Base-by-base conservation (phyloP, 2,797 vertebrate genomes). In the Ateles fusciceps region DNA sequence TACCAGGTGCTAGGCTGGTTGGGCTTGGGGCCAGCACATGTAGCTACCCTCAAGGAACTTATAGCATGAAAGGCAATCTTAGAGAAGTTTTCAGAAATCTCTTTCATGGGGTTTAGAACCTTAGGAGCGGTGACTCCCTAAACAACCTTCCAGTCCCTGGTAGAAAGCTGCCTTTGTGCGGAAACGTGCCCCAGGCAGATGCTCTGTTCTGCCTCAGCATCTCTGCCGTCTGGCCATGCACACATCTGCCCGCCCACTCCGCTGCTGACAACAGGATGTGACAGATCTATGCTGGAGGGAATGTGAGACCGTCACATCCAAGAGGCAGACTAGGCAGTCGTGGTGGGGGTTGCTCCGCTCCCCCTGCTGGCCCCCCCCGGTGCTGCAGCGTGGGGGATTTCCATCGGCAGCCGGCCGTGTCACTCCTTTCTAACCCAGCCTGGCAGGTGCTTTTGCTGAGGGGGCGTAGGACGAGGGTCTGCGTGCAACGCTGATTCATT, bases 361-460 rank as follows among this genome's bases (percentile, higher is more conserved):
- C 5, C 39, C 61, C 50, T 1, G 0, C 1, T 3, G 15, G 17
- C 15, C 59, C 87, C 59, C 84, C 76, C 7, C 5, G 2, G 59
- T 0, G 0, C 48, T 1, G 2, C 5, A 14, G 33, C 2, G 0
- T 14, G 1, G 1, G 1, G 12, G 57, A 26, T 11, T 0, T 86
- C 86, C 89, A 42, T 80, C 93, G 75, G 93, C 10, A 88, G 26
- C 1, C 0, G 14, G 26, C 1, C 0, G 19, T 12, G 9, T 78
- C 71, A 0, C 86, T 96, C 64, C 15, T 71, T 74, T 28, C 91
- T 94, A 92, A 96, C 0, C 0, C 80, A n/a, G 89, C n/a, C 87
- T 91, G 97, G 90, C 97, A 96, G 95, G 72, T 64, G 85, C 86
- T 75, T 72, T 44, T 75, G 76, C 97, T 14, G n/a, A 68, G 22